Evolutionary conservation across 2,888 invertebrate genomes (phyloP).

Genomic region (Eurytoma californica): DNA sequence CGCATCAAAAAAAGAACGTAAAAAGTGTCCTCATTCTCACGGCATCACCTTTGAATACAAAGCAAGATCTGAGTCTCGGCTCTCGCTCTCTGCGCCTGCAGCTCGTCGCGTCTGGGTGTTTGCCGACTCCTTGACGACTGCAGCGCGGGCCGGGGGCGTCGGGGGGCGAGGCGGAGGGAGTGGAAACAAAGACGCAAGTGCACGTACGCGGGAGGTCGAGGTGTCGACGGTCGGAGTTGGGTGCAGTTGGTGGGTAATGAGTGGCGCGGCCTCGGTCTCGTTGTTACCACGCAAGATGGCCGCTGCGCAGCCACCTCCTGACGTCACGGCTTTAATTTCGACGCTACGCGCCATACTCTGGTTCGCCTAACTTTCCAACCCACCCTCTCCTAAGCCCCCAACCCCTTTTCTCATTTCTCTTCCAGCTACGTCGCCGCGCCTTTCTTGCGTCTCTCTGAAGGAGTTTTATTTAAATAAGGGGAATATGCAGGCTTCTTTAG

Average conservation of each 20-base stretch:
- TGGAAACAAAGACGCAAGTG: not conserved
- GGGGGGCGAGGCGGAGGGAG: conserved; percentile 36
- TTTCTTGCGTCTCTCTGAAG: not conserved
- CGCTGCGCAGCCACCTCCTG: conserved; percentile 32
- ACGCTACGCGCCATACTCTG: not conserved
- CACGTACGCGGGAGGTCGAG: conserved; percentile 26
- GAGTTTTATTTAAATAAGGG: not conserved
- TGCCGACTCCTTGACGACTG: conserved; percentile 29
- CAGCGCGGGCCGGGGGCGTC: not conserved
- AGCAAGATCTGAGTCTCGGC: too few species aligned
- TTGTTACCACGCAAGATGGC: conserved; percentile 50
- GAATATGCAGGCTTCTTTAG: not conserved
- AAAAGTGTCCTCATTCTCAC: too few species aligned
- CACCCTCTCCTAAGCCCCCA: not conserved
- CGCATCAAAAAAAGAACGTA: too few species aligned
- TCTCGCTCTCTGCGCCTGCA: too few species aligned
- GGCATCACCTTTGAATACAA: too few species aligned
- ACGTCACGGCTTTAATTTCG: conserved; percentile 3
- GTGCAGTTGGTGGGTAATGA: conserved; percentile 44
- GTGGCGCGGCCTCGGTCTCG: conserved; percentile 42
- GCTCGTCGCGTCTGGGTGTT: conserved; percentile 19
- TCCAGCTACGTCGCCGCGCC: not conserved
- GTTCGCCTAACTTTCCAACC: not conserved
- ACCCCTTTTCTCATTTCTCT: not conserved
- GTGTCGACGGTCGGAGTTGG: conserved; percentile 44